Evolutionary conservation across 2,797 vertebrate genomes (phyloP).

Genomic region (Yasuhikotakia modesta): DNA sequence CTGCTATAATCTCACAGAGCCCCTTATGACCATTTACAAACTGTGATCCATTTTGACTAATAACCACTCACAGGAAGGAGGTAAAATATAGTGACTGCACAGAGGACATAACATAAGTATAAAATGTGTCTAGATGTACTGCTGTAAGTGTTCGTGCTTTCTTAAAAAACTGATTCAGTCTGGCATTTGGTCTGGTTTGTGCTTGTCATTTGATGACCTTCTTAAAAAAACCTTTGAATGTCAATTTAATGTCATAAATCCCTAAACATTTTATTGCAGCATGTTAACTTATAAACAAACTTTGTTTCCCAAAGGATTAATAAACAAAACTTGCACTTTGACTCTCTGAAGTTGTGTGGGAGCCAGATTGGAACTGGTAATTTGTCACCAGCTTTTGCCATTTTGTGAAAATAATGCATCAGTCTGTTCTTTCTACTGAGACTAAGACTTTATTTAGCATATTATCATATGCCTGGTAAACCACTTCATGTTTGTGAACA

Average conservation of each 20-base stretch:
- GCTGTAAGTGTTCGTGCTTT: too few relatives aligned
- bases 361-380: background rate
- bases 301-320: background rate
- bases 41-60: too few relatives aligned
- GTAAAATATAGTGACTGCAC: too few relatives aligned
- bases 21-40: too few relatives aligned
- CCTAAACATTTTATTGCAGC: background rate
- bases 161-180: background rate
- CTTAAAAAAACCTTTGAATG: background rate
- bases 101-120: too few relatives aligned
- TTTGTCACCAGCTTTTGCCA: background rate
- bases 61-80: too few relatives aligned
- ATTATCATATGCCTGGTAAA: background rate
- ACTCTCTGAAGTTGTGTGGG: background rate
- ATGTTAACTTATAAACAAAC: background rate
- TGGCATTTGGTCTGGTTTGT: background rate
- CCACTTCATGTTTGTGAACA: background rate
- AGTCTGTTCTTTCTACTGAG: background rate
- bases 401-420: background rate
- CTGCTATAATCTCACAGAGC: too few relatives aligned
- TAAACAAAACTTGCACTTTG: slow-evolving; percentile 1
- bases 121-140: too few relatives aligned
- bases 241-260: background rate
- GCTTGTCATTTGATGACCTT: background rate
- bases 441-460: background rate